Evolutionary conservation across 2,113 vertebrate genomes (phyloP), one percentile per base, ranked within the genome.

Genomic region (Leptocoma aspasia): DNA sequence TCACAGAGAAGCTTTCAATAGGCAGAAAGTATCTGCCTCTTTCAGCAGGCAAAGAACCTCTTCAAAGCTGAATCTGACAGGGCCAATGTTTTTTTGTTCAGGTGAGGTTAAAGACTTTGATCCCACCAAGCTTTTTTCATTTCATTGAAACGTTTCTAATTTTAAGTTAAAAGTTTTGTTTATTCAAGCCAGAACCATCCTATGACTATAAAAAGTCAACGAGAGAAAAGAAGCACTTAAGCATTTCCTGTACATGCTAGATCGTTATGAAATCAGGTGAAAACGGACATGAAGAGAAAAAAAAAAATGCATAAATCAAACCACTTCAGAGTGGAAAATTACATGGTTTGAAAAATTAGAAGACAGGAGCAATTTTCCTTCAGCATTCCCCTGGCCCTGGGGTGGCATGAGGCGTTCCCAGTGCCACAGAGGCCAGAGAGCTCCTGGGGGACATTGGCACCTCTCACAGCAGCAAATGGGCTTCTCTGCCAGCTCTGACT

Each of bases 391-490:
- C 19, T 44, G 28, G 61, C 42, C 53, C 47, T 20, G 37, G 31
- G 17, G 6, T 4, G 2, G 0, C 57, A 19, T 0, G 4, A 53
- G 70, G 35, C 2, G 1, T 7, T 6, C n/a, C 27, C 10, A 1
- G 12, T 7, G 45, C 49, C 3, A 0, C 30, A 14, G 63, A 69
- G 61, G 42, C 54, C 30, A 13, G 49, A 9, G 49, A 53, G 60
- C 47, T 27, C 23, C 65, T 5, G 44, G 49, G 33, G 33, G 69
- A 39, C 15, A 24, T 60, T 3, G 49, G 33, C 72, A 75, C 39
- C 64, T 76, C 63, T 78, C 49, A 11, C 42, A 23, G 10, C 22
- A 27, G 70, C 42, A 30, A 28, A 30, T 1, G 21, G 37, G 20
- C 11, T 72, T 60, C 13, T 4, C 71, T 85, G 66, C 35, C 79